Evolutionary conservation across 2,888 invertebrate species (phyloP).

Genomic region (Tetramorium bicarinatum): DNA sequence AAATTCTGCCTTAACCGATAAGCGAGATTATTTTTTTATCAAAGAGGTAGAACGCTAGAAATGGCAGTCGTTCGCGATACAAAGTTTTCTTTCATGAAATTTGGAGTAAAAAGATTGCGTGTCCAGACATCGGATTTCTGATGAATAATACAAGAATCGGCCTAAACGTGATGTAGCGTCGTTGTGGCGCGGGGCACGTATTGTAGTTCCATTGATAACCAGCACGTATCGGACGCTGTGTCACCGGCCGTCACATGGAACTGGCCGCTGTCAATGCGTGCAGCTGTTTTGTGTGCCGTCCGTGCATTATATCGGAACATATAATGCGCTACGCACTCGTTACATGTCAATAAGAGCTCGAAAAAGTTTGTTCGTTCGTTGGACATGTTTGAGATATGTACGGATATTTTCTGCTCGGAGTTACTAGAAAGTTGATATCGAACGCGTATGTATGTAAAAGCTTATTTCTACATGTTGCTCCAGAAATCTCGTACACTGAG

Average conservation of each 20-base stretch:
- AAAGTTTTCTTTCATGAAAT: conserved; percentile 5
- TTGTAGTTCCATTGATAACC: conserved; percentile 31
- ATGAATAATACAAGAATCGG: conserved; percentile 2
- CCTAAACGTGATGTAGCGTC: conserved; percentile 39
- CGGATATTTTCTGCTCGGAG: not conserved
- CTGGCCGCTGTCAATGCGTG: conserved; percentile 32
- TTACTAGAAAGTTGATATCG: not conserved
- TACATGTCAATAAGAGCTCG: conserved; percentile 42
- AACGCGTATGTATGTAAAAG: not conserved
- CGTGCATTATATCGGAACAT: conserved; percentile 20
- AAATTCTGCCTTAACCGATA: conserved; percentile 4
- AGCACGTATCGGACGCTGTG: conserved; percentile 21
- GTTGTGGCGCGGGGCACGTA: conserved; percentile 46
- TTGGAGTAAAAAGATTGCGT: conserved; percentile 9
- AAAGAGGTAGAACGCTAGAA: not conserved
- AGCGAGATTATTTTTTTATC: not conserved
- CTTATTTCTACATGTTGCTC: not conserved
- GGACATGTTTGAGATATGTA: not conserved
- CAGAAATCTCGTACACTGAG: not conserved
- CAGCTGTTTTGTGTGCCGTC: conserved; percentile 11
- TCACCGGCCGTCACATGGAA: conserved; percentile 40
- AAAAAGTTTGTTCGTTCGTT: conserved; percentile 15
- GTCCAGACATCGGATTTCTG: not conserved
- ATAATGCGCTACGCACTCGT: conserved; percentile 29
- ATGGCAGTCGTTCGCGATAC: not conserved